Evolutionary conservation across 1,140 invertebrate genomes (phyloP), one percentile per base, ranked within the genome.

Genomic region (Sogatella furcifera): DNA sequence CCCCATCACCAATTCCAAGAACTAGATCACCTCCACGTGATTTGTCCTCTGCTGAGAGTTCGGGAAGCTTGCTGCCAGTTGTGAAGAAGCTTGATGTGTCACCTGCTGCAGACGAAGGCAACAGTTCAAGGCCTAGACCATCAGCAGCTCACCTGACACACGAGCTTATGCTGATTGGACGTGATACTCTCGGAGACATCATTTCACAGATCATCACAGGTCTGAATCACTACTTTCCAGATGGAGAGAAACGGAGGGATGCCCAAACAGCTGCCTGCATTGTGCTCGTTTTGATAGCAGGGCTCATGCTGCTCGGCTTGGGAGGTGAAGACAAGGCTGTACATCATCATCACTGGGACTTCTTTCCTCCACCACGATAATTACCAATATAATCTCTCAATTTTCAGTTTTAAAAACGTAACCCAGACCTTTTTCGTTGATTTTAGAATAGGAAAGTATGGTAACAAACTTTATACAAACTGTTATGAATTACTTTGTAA

Each of bases 271-370:
- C 84, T 1, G 72, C 89, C 65, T 82, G 88, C 49, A 83, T 88
- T 66, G 79, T 90, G 44, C 76, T 90, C 44, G 78, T 90, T 44
- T 73, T 90, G 28, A 80, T 90, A 24, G 84, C 84, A 28, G 84
- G 82, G 1, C 71, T 90, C 15, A 78, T 90, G 28, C 76, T 88
- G 71, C 72, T 87, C 21, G 83, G 82, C n/a, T 80, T 84, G 53
- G 81, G 81, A 60, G 58, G 62, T 31, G 81, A 80, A 44, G 81
- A 84, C 31, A 80, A 81, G 62, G 83, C 84, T 17, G 79, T 89
- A 42, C 86, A 86, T 61, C 85, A 90, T 71, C 84, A 89, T 65
- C 82, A 84, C 61, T 91, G 89, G 89, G 88, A 91, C 70, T 91
- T 89, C 86, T 66, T 72, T 1, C 64, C 66, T 34, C 65, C 66